Evolutionary conservation across 1,140 invertebrate species (phyloP), one percentile per base, ranked within the genome.

Genomic region (Caenorhabditis briggsae): DNA sequence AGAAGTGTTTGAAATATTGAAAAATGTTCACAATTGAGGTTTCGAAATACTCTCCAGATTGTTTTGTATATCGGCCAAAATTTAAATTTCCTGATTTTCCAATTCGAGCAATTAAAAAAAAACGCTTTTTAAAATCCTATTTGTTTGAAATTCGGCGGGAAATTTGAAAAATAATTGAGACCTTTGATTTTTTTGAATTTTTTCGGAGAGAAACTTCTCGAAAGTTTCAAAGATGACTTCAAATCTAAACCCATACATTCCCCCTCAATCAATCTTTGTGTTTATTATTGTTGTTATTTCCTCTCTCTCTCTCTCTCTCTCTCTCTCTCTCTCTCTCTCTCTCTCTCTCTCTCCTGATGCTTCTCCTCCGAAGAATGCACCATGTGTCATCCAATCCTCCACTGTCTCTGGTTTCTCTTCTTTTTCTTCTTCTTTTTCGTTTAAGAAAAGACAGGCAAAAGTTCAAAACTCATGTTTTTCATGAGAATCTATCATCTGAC

Each of bases 251-350:
- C 23, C 9, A 12, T 11, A 33, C 14, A 25, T 8, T 25, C 59
- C 23, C 25, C 61, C 11, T 20, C 70, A 23, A 78, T 78, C 70
- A 78, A 78, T 78, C 70, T 48, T 53, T 78, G 46, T 78, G 70
- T 78, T 78, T 78, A 78, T 78, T 65, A 65, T 65, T 65, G 61
- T 65, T 78, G 70, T 78, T 50, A 48, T 41, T 78, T 14, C 50
- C n/a, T 70, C 6, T 43, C 16, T 41, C 18, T 70, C 6, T 43
- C 16, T 41, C 18, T 46, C n/a, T 70, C 8, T 18, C 20, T 8
- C 25, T 64, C 25, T 9, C 5, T 70, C 64, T 64, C 61, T 33
- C 50, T 53, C 56, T 70, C 65, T 46, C 43, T 18, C 41, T 46
- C 64, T 46, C 65, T 43, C 65, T 70, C 33, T 5, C 23, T 70